Conservation (phyloP, 2,113 vertebrate species). For the Catharus minimus region DNA sequence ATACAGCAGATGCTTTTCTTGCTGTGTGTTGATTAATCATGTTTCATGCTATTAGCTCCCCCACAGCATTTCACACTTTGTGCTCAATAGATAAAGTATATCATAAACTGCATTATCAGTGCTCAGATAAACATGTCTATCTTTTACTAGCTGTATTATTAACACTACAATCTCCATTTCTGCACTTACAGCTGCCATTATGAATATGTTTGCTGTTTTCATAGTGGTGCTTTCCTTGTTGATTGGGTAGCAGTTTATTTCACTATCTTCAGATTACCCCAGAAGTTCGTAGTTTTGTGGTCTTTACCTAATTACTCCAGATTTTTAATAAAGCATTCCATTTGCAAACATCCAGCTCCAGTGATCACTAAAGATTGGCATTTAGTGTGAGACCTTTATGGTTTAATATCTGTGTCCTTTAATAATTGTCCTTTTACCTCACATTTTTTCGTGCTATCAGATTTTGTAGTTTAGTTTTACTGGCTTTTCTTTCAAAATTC, state of each 20-base stretch:
- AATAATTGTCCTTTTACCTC: not conserved
- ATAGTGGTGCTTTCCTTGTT: not conserved
- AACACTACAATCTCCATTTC: not conserved
- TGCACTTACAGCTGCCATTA: not conserved
- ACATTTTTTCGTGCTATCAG: not conserved
- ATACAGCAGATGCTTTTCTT: not conserved
- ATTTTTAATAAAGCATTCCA: not conserved
- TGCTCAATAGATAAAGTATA: not conserved
- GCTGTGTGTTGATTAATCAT: conserved; percentile 16
- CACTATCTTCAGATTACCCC: not conserved
- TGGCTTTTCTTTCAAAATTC: not conserved
- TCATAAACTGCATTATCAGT: not conserved
- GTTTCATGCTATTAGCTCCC: not conserved
- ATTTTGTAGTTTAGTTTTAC: not conserved
- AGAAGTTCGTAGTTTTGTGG: not conserved
- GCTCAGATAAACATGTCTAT: not conserved
- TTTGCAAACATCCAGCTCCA: not conserved
- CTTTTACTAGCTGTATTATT: not conserved
- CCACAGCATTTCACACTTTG: not conserved
- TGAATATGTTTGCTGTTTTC: not conserved
- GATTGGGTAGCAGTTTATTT: not conserved
- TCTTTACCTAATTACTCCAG: not conserved
- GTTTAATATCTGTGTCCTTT: not conserved
- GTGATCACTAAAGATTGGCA: not conserved
- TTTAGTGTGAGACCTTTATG: not conserved